These are phyloP conservation scores for Rhabdophis nuchalis DNA, from an alignment of 2,797 vertebrate genomes.

Conservation along the genomic window DNA sequence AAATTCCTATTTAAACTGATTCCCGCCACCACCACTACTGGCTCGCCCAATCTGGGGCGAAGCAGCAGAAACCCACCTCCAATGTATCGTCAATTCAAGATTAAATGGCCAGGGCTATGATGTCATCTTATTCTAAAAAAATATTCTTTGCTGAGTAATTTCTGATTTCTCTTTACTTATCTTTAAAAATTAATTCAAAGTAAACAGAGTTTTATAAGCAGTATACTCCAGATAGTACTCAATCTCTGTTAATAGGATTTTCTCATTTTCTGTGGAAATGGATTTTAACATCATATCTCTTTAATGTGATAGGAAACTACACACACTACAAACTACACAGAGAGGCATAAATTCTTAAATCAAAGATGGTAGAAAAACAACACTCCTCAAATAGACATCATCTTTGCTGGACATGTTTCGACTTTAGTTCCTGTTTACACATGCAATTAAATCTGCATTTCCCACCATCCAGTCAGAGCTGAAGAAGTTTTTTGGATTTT, in stretches of 20 bases:
- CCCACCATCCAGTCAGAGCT: too few species aligned
- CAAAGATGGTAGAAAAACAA: not conserved
- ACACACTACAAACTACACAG: not conserved
- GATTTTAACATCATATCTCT: not conserved
- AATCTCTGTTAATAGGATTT: not conserved
- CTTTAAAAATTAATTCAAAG: not conserved
- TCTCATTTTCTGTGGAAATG: not conserved
- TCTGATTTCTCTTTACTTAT: not conserved
- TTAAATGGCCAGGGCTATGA: not conserved
- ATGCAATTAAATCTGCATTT: not conserved
- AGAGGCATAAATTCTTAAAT: not conserved
- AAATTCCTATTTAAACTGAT: not conserved
- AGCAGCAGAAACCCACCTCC: too few species aligned
- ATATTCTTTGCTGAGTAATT: not conserved
- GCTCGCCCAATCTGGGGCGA: too few species aligned
- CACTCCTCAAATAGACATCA: not conserved
- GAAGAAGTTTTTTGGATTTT: too few species aligned
- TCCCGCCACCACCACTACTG: too few species aligned
- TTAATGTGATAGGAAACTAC: not conserved
- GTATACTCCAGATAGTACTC: not conserved
- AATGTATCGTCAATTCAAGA: not conserved
- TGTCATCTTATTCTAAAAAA: not conserved
- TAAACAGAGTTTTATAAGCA: not conserved
- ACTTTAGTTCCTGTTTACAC: not conserved
- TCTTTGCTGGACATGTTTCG: not conserved